These are phyloP conservation scores for Periphyllus acericola DNA, from an alignment of 2,888 invertebrate species.

Conservation along the genomic window DNA sequence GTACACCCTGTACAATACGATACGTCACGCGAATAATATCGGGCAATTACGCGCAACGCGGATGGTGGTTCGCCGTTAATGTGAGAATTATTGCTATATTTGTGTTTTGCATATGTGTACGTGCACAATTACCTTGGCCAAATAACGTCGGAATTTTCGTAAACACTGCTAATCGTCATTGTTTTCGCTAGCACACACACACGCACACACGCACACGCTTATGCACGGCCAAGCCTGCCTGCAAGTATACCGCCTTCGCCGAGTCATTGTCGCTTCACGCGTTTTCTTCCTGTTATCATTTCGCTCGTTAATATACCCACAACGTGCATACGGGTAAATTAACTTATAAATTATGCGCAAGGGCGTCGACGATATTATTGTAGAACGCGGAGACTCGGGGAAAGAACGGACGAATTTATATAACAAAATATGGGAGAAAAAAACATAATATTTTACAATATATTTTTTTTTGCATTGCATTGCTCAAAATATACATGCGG, in stretches of 20 bases:
- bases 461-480: too few species aligned
- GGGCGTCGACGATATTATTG: too few species aligned
- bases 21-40: neutral
- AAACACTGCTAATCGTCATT: slow-evolving; percentile 5
- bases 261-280: neutral
- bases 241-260: neutral
- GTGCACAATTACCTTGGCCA: neutral
- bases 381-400: too few species aligned
- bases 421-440: too few species aligned
- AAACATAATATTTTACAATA: too few species aligned
- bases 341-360: too few species aligned
- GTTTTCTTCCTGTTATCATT: slow-evolving; percentile 17
- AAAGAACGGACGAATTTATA: too few species aligned
- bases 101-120: neutral
- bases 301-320: neutral
- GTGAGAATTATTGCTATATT: neutral
- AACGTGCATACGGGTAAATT: too few species aligned
- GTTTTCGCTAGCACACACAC: neutral
- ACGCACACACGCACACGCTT: neutral
- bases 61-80: neutral
- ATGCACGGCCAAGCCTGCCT: too few species aligned
- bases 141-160: slow-evolving; percentile 4
- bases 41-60: neutral
- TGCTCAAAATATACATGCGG: too few species aligned
- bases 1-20: too few species aligned